Conservation (phyloP, 2,888 invertebrate genomes). For the Asteroscopus sphinx region DNA sequence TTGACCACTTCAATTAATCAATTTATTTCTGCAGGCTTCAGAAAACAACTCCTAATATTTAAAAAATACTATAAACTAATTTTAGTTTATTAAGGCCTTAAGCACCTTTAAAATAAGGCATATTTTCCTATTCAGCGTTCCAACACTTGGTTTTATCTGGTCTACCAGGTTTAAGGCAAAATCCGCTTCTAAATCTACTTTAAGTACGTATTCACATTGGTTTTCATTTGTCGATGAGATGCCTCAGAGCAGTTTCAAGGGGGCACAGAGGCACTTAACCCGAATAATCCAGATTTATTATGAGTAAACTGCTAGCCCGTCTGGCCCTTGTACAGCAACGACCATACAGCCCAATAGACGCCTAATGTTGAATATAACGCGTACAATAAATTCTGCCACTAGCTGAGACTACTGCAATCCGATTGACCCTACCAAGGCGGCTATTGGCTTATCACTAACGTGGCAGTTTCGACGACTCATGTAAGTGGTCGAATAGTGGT, state of each 20-base stretch:
- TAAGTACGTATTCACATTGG: background rate
- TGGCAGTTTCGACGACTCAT: too few relatives aligned
- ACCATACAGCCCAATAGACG: too few relatives aligned
- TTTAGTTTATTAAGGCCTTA: slow-evolving; percentile 19
- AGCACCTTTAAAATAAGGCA: slow-evolving; percentile 35
- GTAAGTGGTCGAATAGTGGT: too few relatives aligned
- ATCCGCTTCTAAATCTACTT: slow-evolving; percentile 7
- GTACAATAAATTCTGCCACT: too few relatives aligned
- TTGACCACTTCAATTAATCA: background rate
- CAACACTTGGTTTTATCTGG: slow-evolving; percentile 1
- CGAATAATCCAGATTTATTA: too few relatives aligned
- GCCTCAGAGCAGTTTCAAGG: background rate
- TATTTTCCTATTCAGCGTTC: slow-evolving; percentile 7
- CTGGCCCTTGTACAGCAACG: too few relatives aligned
- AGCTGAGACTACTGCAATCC: too few relatives aligned
- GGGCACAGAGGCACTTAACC: too few relatives aligned
- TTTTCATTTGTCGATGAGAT: slow-evolving; percentile 2
- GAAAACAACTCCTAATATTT: slow-evolving; percentile 7
- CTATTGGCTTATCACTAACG: too few relatives aligned
- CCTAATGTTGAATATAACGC: too few relatives aligned
- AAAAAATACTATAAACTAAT: slow-evolving; percentile 20
- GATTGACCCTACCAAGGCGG: too few relatives aligned
- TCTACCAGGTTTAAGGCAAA: slow-evolving; percentile 10
- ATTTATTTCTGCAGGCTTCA: background rate
- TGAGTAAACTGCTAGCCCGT: too few relatives aligned